A percentile compares a stretch with the other conserved stretches of the same genome.
Conservation (phyloP, 2,888 invertebrate species). For the Sclerodermus sp. region DNA sequence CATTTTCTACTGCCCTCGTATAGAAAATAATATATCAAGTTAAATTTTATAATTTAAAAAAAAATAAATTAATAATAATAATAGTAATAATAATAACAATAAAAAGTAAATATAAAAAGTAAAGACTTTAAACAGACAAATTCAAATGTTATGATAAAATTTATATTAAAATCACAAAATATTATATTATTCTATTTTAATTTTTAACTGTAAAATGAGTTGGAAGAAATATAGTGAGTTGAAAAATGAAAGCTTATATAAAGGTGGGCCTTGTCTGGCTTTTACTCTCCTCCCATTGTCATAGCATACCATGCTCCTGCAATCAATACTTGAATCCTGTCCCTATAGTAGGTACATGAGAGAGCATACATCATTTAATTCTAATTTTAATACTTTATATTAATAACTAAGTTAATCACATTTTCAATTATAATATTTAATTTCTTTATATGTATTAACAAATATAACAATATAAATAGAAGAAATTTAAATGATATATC, state of each 20-base stretch:
- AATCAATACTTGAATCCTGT: slow-evolving; percentile 55
- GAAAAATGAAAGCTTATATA: slow-evolving; percentile 36
- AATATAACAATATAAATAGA: too few relatives aligned
- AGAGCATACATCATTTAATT: slow-evolving; percentile 7
- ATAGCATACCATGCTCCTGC: slow-evolving; percentile 47
- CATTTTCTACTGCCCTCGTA: too few relatives aligned
- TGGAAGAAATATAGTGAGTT: slow-evolving; percentile 15
- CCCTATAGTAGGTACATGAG: slow-evolving; percentile 41
- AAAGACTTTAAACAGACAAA: too few relatives aligned
- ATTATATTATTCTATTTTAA: not conserved
- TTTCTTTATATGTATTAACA: too few relatives aligned
- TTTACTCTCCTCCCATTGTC: slow-evolving; percentile 46
- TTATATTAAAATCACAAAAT: too few relatives aligned
- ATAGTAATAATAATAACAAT: too few relatives aligned
- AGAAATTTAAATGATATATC: not conserved
- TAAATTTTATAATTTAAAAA: not conserved
- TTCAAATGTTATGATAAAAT: too few relatives aligned
- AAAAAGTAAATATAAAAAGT: too few relatives aligned
- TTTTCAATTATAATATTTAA: too few relatives aligned
- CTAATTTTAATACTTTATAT: too few relatives aligned
- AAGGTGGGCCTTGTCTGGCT: slow-evolving; percentile 50
- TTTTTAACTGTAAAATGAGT: not conserved
- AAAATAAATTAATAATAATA: not conserved
- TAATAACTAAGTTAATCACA: too few relatives aligned
- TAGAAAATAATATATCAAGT: too few relatives aligned